Evolutionary conservation across 2,797 vertebrate species (phyloP).

Genomic region (Cossypha heuglini): DNA sequence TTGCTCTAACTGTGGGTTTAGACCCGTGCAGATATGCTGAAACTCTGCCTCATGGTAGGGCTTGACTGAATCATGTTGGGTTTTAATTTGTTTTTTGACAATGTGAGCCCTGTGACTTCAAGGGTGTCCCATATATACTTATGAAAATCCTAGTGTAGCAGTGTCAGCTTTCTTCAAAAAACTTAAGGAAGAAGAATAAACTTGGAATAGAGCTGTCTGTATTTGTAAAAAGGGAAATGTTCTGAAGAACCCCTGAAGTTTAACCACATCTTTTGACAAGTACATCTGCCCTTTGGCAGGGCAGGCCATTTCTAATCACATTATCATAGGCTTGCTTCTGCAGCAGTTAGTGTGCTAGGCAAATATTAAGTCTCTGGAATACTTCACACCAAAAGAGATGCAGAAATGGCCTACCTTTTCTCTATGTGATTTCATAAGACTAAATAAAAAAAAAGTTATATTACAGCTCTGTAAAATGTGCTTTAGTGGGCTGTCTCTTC

Average conservation of each 20-base stretch:
- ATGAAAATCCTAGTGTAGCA: neutral
- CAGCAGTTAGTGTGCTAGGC: neutral
- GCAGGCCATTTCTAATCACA: neutral
- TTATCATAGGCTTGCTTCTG: neutral
- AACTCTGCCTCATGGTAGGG: neutral
- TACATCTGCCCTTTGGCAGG: neutral
- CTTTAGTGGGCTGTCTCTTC: neutral
- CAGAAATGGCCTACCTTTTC: neutral
- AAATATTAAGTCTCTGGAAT: neutral
- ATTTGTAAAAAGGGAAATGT: neutral
- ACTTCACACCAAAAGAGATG: neutral
- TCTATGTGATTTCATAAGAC: neutral
- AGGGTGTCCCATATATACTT: fast-evolving
- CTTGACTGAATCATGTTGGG: neutral
- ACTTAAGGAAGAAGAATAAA: neutral
- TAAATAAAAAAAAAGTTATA: too few species aligned
- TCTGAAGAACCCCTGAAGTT: neutral
- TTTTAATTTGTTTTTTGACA: neutral
- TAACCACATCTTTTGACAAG: neutral
- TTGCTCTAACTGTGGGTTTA: neutral
- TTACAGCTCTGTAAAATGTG: neutral
- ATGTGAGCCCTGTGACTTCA: neutral
- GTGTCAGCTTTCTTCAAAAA: neutral
- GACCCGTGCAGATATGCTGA: fast-evolving
- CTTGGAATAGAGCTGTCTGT: neutral